Percentiles rank a stretch among this genome's conserved stretches.
These are phyloP conservation scores for Lonchura striata DNA, from an alignment of 2,113 vertebrate genomes.

Conservation along the genomic window DNA sequence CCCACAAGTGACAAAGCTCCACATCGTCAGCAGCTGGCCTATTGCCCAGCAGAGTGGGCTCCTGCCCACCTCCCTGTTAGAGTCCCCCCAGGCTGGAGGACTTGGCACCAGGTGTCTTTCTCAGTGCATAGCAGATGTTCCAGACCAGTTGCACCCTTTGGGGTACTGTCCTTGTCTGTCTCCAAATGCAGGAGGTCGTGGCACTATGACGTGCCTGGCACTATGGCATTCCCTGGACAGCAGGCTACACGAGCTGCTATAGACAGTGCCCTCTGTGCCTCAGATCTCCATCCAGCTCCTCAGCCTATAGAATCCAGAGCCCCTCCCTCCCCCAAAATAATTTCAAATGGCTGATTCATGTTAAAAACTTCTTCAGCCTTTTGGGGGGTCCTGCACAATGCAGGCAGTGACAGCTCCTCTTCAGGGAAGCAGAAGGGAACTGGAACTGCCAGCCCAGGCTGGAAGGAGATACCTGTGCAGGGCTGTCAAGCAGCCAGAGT, in stretches of 20 bases:
- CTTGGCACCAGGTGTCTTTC: not conserved
- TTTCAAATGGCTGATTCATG: not conserved
- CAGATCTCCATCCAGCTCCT: not conserved
- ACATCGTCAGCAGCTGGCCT: rapidly evolving
- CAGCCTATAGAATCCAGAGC: not conserved
- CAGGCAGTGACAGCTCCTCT: not conserved
- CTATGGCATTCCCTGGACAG: not conserved
- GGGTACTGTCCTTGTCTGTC: not conserved
- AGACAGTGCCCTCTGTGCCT: rapidly evolving
- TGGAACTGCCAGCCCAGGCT: not conserved
- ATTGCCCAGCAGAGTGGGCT: not conserved
- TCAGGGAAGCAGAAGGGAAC: not conserved
- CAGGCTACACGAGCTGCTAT: not conserved
- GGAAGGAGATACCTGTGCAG: not conserved
- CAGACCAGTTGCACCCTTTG: not conserved
- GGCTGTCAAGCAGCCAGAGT: not conserved
- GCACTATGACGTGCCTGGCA: not conserved
- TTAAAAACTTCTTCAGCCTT: not conserved
- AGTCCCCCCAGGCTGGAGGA: not conserved
- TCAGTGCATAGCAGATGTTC: not conserved
- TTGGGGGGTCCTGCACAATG: not conserved
- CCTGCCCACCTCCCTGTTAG: not conserved
- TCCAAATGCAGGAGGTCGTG: not conserved
- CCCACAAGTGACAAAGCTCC: not conserved
- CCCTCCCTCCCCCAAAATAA: no score